These are phyloP conservation scores for Dendrolimus kikuchii DNA, from an alignment of 1,140 invertebrate species.

Conservation along the genomic window DNA sequence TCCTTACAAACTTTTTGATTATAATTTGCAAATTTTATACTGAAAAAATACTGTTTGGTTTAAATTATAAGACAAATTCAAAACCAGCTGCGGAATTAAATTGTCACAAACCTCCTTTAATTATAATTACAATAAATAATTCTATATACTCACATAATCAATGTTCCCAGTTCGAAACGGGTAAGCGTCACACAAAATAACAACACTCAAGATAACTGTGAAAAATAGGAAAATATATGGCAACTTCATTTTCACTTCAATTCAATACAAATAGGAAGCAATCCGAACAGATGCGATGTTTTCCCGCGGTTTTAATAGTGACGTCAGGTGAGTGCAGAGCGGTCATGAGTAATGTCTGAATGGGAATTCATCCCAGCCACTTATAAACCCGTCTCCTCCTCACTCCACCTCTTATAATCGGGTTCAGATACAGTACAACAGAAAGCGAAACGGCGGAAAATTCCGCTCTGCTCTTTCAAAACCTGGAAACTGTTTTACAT, in stretches of 20 bases:
- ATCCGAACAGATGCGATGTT: not conserved
- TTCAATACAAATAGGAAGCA: not conserved
- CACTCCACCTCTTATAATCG: constrained; percentile 24
- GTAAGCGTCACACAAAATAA: constrained; percentile 21
- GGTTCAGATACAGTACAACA: too few species aligned
- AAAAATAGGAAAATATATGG: constrained; percentile 24
- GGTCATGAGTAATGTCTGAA: constrained; percentile 28
- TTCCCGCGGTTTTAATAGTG: not conserved
- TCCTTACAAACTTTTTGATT: too few species aligned
- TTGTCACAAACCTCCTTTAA: not conserved
- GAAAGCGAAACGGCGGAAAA: too few species aligned
- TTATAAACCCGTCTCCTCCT: constrained; percentile 47
- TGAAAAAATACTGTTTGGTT: too few species aligned
- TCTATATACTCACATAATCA: constrained; percentile 47
- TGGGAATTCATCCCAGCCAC: constrained; percentile 19
- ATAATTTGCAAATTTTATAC: too few species aligned
- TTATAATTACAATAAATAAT: constrained; percentile 2
- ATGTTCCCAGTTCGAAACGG: constrained; percentile 35
- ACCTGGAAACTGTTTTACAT: too few species aligned
- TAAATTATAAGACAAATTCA: not conserved
- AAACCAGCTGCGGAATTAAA: not conserved
- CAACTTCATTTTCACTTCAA: constrained; percentile 24
- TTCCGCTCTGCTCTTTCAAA: too few species aligned
- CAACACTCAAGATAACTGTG: constrained; percentile 27
- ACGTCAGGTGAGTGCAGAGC: constrained; percentile 10